Evolutionary conservation across 2,113 vertebrate genomes (phyloP).

Genomic region (Papio anubis): DNA sequence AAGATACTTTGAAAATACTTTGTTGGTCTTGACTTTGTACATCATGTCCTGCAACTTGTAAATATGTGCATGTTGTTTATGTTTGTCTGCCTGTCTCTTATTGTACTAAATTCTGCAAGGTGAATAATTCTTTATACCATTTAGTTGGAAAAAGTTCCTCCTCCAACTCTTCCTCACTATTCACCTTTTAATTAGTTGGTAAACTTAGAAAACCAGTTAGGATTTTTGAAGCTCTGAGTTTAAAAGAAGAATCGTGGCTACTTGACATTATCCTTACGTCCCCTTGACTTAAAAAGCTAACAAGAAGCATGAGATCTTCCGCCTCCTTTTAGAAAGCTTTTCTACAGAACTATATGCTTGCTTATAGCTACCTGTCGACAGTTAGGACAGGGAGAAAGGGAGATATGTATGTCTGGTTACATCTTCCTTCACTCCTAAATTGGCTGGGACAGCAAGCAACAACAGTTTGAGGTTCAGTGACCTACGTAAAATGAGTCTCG

Average conservation of each 20-base stretch:
- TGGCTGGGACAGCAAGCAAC: neutral
- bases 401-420: neutral
- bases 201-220: constrained; percentile 25
- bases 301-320: neutral
- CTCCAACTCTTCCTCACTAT: neutral
- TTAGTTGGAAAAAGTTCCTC: constrained; percentile 4
- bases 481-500: neutral
- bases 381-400: neutral
- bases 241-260: neutral
- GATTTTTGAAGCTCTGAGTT: neutral
- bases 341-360: neutral
- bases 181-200: neutral
- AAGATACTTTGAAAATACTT: constrained; percentile 30
- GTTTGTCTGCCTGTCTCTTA: constrained; percentile 62
- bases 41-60: constrained; percentile 66
- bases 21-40: constrained; percentile 65
- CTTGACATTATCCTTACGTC: neutral
- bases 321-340: neutral
- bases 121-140: neutral
- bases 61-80: constrained; percentile 75
- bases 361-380: neutral
- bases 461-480: neutral
- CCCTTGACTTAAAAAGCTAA: neutral
- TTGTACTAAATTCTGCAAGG: constrained; percentile 70
- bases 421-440: neutral